phyloP scores from a whole-genome alignment of 1,140 invertebrate species.

The Zaprionus ornatus region DNA sequence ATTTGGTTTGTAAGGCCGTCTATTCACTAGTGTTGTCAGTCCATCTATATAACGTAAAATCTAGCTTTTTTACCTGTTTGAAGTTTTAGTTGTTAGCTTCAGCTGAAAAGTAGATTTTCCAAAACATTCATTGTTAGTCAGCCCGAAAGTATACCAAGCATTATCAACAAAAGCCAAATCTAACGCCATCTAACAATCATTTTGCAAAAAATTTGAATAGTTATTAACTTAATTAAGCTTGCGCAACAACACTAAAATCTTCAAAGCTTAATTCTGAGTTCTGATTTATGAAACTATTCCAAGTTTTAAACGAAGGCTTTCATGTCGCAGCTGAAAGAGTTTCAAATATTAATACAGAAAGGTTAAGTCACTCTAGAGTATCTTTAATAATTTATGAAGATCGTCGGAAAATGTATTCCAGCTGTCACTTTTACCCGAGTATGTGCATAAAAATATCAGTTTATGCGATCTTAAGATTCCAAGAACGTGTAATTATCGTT shows the following conservation, averaged over 20 bases:
- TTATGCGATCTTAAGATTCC: background rate
- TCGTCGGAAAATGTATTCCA: background rate
- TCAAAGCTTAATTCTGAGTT: background rate
- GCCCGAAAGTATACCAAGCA: conserved; percentile 25
- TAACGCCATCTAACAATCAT: conserved; percentile 31
- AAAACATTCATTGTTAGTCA: background rate
- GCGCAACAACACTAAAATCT: background rate
- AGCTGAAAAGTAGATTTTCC: conserved; percentile 24
- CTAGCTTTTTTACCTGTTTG: background rate
- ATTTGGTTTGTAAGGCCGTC: background rate
- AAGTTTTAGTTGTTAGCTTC: background rate
- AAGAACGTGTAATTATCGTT: background rate
- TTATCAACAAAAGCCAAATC: background rate
- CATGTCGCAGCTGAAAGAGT: background rate
- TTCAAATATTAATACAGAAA: background rate
- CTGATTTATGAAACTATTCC: background rate
- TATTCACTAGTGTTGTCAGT: background rate
- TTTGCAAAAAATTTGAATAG: background rate
- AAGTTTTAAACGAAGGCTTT: background rate
- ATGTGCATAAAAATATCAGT: background rate
- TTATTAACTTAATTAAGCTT: background rate
- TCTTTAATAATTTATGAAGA: background rate
- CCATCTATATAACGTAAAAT: no score
- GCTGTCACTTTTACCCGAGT: background rate
- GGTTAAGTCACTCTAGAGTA: background rate